These are phyloP conservation scores for Phyllotis vaccarum DNA, from an alignment of 2,797 vertebrate species.

Conservation along the genomic window DNA sequence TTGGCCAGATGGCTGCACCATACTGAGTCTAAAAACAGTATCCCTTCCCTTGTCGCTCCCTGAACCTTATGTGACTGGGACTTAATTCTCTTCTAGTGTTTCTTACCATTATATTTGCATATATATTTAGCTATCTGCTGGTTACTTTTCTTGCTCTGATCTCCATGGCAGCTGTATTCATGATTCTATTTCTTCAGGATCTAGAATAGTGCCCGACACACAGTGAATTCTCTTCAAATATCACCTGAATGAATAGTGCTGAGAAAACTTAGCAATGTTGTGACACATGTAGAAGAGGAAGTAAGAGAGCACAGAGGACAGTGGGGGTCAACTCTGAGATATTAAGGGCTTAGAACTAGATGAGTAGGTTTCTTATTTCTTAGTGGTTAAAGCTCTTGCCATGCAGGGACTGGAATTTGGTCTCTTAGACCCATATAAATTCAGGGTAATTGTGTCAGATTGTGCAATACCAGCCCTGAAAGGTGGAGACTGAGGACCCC, in stretches of 20 bases:
- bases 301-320: too few relatives aligned
- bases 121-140: background rate
- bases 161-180: background rate
- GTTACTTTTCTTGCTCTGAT: background rate
- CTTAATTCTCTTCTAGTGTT: background rate
- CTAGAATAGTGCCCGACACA: background rate
- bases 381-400: background rate
- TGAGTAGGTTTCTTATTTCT: background rate
- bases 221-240: background rate
- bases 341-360: background rate
- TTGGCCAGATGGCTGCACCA: background rate
- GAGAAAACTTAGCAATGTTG: background rate
- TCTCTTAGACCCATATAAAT: background rate
- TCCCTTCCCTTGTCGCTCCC: background rate
- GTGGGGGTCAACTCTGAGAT: background rate
- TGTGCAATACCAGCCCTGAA: background rate
- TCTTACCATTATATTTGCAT: background rate
- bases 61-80: background rate
- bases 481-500: background rate
- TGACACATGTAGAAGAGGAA: background rate
- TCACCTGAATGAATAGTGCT: background rate
- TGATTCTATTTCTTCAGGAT: background rate
- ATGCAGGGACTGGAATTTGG: background rate
- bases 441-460: background rate
- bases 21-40: background rate